Percentiles rank a stretch among this genome's conserved stretches.
phyloP scores from a whole-genome alignment of 2,797 vertebrate genomes.

The Pipistrellus pygmaeus region DNA sequence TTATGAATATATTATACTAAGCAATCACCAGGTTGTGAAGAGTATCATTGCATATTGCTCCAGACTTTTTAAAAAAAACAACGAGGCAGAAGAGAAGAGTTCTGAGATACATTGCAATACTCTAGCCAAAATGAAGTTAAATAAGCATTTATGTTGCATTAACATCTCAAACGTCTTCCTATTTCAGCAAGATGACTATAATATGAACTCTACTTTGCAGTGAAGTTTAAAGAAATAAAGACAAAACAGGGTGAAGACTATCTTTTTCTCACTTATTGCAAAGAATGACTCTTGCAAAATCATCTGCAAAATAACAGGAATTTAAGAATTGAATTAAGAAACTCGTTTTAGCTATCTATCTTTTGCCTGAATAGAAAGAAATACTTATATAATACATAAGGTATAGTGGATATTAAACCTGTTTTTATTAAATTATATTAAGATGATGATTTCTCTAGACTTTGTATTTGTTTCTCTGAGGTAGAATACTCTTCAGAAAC shows the following conservation, averaged over 20 bases:
- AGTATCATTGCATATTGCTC: neutral
- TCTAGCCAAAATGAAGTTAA: neutral
- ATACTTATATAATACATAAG: conserved; percentile 9
- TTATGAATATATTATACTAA: neutral
- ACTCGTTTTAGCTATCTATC: neutral
- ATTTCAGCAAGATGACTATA: neutral
- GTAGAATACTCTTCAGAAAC: neutral
- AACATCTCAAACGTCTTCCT: neutral
- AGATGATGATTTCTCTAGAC: neutral
- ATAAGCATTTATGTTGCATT: neutral
- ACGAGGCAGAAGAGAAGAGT: neutral
- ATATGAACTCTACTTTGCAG: conserved; percentile 11
- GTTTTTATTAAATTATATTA: conserved; percentile 28
- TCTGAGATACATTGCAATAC: neutral
- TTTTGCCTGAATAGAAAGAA: neutral
- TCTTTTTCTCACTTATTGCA: neutral
- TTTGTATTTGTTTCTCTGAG: conserved; percentile 31
- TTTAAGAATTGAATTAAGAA: conserved; percentile 38
- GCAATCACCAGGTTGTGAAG: neutral
- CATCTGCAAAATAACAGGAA: neutral
- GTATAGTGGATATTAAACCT: neutral
- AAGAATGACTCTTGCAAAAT: neutral
- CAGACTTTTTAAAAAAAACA: neutral
- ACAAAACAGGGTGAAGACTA: neutral
- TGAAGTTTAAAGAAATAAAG: neutral